phyloP scores from a whole-genome alignment of 2,888 invertebrate species.

The Syrphus vitripennis region DNA sequence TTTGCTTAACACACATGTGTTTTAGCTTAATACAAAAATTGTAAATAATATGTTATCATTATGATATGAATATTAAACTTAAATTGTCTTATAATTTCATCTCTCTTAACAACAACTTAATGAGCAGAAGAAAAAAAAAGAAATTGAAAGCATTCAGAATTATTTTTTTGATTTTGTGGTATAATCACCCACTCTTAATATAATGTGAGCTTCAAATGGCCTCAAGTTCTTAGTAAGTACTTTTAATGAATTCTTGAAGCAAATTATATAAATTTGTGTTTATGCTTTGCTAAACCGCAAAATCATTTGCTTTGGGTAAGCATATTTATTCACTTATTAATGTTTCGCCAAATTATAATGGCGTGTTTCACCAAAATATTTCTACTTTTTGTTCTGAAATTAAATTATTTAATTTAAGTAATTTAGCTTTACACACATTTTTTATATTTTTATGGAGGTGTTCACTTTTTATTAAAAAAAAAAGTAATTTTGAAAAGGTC shows the following conservation, averaged over 20 bases:
- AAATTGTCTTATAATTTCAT: neutral
- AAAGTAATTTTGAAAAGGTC: too few species aligned
- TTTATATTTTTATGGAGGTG: too few species aligned
- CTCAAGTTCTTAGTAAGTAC: constrained; percentile 45
- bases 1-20: neutral
- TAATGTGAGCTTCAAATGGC: constrained; percentile 12
- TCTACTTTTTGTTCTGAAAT: neutral
- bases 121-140: neutral
- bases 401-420: too few species aligned
- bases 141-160: neutral
- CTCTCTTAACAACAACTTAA: neutral
- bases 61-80: neutral
- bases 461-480: too few species aligned
- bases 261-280: neutral
- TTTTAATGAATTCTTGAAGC: neutral
- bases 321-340: neutral
- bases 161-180: neutral
- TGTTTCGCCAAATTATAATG: neutral
- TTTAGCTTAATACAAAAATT: neutral
- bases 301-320: constrained; percentile 48
- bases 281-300: constrained; percentile 40
- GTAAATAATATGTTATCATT: neutral
- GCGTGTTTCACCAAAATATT: neutral
- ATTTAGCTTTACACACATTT: too few species aligned
- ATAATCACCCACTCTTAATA: constrained; percentile 26